Conservation (phyloP, 2,113 vertebrate genomes). For the Gavialis gangeticus region DNA sequence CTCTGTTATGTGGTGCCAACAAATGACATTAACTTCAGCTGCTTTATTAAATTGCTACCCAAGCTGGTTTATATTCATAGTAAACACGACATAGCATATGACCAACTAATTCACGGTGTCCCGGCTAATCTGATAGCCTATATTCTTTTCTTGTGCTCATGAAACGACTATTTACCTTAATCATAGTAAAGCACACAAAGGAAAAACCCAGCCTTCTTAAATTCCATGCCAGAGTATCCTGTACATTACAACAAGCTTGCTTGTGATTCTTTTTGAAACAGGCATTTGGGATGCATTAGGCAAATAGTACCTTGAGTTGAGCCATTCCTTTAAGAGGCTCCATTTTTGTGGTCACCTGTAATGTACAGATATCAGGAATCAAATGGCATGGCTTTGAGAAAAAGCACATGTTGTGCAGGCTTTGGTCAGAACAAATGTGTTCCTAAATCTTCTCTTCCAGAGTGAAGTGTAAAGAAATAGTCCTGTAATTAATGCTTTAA, state of each 20-base stretch:
- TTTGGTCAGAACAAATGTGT: conserved; percentile 2
- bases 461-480: conserved; percentile 37
- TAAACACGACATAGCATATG: fast-evolving
- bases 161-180: fast-evolving
- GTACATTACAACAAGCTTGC: fast-evolving
- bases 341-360: neutral
- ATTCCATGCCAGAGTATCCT: fast-evolving
- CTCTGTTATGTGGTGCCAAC: conserved; percentile 57
- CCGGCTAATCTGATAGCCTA: neutral
- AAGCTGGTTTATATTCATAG: neutral
- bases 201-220: neutral
- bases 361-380: neutral
- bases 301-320: neutral
- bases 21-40: conserved; percentile 45
- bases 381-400: neutral
- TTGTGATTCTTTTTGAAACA: neutral
- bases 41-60: conserved; percentile 42
- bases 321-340: neutral
- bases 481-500: conserved; percentile 32
- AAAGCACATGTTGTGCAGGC: neutral
- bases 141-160: neutral
- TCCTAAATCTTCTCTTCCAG: conserved; percentile 14
- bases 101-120: fast-evolving
- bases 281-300: fast-evolving
- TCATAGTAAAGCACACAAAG: neutral